Conservation (phyloP, 1,140 invertebrate species). For the Theocolax elegans region DNA sequence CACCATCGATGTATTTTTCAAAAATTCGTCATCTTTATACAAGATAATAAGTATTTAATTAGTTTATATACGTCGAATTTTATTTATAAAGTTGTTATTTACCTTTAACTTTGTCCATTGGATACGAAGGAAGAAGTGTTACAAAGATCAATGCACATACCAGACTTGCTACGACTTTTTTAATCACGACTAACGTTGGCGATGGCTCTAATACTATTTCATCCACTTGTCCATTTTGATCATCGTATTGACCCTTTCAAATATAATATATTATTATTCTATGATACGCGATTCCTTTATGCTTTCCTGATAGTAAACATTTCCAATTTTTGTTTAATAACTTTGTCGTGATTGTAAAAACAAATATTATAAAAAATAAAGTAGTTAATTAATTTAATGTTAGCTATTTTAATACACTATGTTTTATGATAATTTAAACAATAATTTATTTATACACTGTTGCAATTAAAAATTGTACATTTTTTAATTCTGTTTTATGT, state of each 20-base stretch:
- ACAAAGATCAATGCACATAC: constrained; percentile 76
- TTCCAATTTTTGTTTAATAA: too few species aligned
- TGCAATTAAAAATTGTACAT: too few species aligned
- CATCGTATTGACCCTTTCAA: constrained; percentile 49
- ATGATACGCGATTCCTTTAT: too few species aligned
- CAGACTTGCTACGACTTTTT: constrained; percentile 75
- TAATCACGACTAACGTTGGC: constrained; percentile 71
- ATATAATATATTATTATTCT: too few species aligned
- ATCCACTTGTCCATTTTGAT: constrained; percentile 56
- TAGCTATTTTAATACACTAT: too few species aligned
- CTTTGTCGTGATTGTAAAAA: too few species aligned
- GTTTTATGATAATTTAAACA: too few species aligned
- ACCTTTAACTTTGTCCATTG: constrained; percentile 74
- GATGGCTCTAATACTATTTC: constrained; percentile 72
- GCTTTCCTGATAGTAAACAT: too few species aligned
- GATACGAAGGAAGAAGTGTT: constrained; percentile 73
- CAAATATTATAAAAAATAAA: too few species aligned
- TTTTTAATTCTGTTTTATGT: too few species aligned
- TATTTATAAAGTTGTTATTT: neutral
- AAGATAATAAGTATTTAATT: neutral
- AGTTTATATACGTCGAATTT: neutral
- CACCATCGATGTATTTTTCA: constrained; percentile 71
- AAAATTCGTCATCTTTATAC: constrained; percentile 76
- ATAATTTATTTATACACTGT: too few species aligned
- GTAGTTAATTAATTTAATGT: too few species aligned